Percentiles rank a stretch among this genome's conserved stretches.
Conservation (phyloP, 2,888 invertebrate species). For the Lissonota sp. region DNA sequence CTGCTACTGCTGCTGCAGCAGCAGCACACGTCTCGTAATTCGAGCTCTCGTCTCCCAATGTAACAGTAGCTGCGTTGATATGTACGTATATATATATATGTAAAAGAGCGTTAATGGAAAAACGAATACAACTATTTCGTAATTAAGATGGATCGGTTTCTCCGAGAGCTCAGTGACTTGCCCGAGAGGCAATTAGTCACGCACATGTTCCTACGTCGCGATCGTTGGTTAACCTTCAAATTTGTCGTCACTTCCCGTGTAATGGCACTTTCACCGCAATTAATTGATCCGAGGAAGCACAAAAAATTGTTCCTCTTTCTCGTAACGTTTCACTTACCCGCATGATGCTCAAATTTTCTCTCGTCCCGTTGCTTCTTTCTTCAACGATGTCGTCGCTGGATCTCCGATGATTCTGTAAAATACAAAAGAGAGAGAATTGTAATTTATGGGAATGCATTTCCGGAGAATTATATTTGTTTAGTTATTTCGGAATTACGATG, state of each 20-base stretch:
- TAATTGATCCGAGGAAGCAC: constrained; percentile 1
- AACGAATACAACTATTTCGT: constrained; percentile 55
- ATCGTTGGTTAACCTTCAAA: constrained; percentile 6
- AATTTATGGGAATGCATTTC: constrained; percentile 1
- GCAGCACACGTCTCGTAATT: constrained; percentile 59
- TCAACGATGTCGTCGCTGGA: constrained; percentile 12
- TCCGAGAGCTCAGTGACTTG: constrained; percentile 5
- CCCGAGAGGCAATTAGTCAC: constrained; percentile 47
- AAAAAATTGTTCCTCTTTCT: background rate
- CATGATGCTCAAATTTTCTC: constrained; percentile 31
- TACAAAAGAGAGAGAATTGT: constrained; percentile 11
- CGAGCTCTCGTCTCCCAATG: constrained; percentile 51
- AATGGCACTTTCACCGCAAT: constrained; percentile 7
- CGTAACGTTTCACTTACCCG: constrained; percentile 46
- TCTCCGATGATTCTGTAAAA: constrained; percentile 49
- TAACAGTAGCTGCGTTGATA: constrained; percentile 27
- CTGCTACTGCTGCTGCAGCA: constrained; percentile 14
- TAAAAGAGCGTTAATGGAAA: constrained; percentile 45
- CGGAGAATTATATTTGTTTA: too few species aligned
- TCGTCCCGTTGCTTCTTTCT: constrained; percentile 21
- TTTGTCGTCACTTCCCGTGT: background rate
- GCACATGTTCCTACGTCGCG: constrained; percentile 26
- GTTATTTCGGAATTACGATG: too few species aligned
- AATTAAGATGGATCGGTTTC: constrained; percentile 59
- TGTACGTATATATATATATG: background rate